Evolutionary conservation across 2,113 vertebrate species (phyloP), one percentile per base, ranked within the genome.

Genomic region (Scartelaos histophorus): DNA sequence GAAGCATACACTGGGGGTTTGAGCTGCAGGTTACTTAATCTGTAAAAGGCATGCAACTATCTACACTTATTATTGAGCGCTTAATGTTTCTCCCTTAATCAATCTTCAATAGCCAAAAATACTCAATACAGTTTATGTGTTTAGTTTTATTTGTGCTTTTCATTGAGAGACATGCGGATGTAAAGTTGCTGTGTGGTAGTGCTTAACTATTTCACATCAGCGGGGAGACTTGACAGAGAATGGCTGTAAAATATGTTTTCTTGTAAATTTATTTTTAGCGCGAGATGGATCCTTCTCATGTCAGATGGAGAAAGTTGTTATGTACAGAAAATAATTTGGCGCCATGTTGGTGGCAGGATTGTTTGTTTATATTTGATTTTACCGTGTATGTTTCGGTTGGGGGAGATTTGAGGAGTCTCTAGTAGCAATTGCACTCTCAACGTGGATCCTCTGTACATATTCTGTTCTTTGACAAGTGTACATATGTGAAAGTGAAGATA

Each of bases 401-500:
- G 87, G 84, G 86, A 83, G 76, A 89, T 67, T 77, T 79, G 75
- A 72, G 86, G 85, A 87, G 87, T 92, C 89, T 91, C 90, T 74
- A 68, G 82, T 92, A 85, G 83, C 81, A 84, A 83, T 85, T 83
- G 83, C 89, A 84, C 83, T 85, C 88, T 61, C 75, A 74, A 81
- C 74, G 82, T 86, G 57, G 82, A 69, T 80, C 85, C 86, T 92
- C 79, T 94, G 92, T 94, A 94, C 92, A 94, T 93, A 93, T 82
- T 83, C 73, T 90, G 83, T 91, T 90, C 89, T 91, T 91, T 83
- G 83, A 92, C 84, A 90, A 89, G 87, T 94, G 93, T 94, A 94
- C 88, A 94, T 94, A 94, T 93, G 89, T 92, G 88, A 92, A 93
- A 92, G 90, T 87, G 83, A 92, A 92, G 87, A 91, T 87, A 92